Evolutionary conservation across 1,140 invertebrate genomes (phyloP).

Genomic region (Brachionus rubens): DNA sequence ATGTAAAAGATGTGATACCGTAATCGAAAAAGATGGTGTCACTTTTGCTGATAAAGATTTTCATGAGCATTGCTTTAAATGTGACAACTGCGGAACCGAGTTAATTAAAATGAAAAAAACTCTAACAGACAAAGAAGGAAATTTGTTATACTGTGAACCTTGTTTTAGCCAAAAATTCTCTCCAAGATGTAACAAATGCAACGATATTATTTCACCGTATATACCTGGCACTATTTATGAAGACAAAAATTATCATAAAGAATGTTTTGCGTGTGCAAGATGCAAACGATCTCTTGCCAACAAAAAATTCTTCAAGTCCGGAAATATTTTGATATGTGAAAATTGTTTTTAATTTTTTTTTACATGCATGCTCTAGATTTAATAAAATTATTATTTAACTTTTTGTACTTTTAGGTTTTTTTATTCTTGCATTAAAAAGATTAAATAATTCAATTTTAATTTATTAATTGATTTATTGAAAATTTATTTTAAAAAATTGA

Average conservation of each 20-base stretch:
- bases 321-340: conserved; percentile 33
- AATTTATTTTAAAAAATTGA: too few species aligned
- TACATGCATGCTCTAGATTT: too few species aligned
- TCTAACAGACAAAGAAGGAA: conserved; percentile 33
- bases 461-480: too few species aligned
- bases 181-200: conserved; percentile 31
- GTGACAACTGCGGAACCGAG: neutral
- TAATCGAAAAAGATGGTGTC: conserved; percentile 33
- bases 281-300: conserved; percentile 23
- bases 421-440: too few species aligned
- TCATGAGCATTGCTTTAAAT: conserved; percentile 17
- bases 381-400: too few species aligned
- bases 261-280: conserved; percentile 37
- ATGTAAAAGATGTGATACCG: neutral
- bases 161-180: conserved; percentile 16
- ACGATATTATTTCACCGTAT: conserved; percentile 28
- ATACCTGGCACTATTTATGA: conserved; percentile 7
- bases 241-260: conserved; percentile 41
- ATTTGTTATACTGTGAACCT: conserved; percentile 24
- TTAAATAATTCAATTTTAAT: too few species aligned
- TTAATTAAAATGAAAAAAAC: conserved; percentile 27
- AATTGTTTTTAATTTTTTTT: neutral
- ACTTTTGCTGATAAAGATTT: conserved; percentile 34
- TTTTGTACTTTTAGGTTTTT: too few species aligned
- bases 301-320: conserved; percentile 36